phyloP scores from a whole-genome alignment of 2,797 vertebrate genomes.

The Acridotheres tristis region DNA sequence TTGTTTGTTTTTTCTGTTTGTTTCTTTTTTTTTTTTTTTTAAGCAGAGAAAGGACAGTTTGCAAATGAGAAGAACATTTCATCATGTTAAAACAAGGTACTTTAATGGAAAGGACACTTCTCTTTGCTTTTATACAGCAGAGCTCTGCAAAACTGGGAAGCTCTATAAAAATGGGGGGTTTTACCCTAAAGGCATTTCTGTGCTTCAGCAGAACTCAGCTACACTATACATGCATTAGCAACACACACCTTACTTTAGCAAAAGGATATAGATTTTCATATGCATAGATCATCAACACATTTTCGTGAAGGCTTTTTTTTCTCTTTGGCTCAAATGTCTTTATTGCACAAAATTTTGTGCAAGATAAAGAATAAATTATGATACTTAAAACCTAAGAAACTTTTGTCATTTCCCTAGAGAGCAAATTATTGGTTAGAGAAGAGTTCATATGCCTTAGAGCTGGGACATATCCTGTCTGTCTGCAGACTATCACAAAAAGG shows the following conservation, averaged over 20 bases:
- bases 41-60: background rate
- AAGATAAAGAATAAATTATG: background rate
- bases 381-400: slow-evolving; percentile 2
- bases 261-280: background rate
- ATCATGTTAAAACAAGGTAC: background rate
- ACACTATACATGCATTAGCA: background rate
- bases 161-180: background rate
- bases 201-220: background rate
- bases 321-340: background rate
- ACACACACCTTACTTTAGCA: background rate
- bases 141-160: background rate
- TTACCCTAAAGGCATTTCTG: background rate
- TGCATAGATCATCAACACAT: background rate
- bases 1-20: no score
- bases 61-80: background rate
- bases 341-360: background rate
- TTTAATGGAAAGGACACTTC: background rate
- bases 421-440: background rate
- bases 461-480: background rate
- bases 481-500: background rate
- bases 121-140: background rate
- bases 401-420: background rate
- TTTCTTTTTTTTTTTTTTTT: background rate
- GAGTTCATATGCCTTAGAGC: background rate
- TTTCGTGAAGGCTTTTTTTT: background rate